Evolutionary conservation across 2,113 vertebrate genomes (phyloP), one percentile per base, ranked within the genome.

Genomic region (Vulpes ferrilata): DNA sequence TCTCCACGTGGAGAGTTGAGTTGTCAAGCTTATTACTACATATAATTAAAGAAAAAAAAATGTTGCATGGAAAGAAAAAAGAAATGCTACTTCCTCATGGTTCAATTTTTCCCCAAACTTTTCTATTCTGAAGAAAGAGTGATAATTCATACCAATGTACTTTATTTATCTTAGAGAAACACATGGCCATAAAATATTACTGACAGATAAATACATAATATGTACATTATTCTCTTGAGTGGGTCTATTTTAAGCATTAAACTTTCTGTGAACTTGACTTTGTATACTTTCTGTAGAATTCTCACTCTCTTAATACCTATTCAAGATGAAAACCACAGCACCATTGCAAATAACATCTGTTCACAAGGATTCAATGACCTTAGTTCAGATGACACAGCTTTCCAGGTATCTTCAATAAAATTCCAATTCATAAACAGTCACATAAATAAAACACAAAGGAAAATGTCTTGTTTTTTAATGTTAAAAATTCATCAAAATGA

Each of bases 211-310:
- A 88, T 38, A 76, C 11, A 22, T 55, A 62, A 4, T 67, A 55
- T 89, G 38, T 88, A 27, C 88, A 64, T 95, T 95, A 86, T 32
- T 91, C 32, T 79, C 83, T 85, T 17, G 59, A 93, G 38, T 88
- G 22, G 11, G 53, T 79, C 79, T 97, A 23, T 64, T 89, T 78
- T 55, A 91, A 90, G 7, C 65, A 79, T 93, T 95, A 91, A 95
- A 76, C 60, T 96, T 95, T 82, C 7, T 71, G 48, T 90, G 81
- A 93, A 90, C 62, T 93, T 79, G 60, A 83, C 59, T 98, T 88
- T 91, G 20, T 87, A 51, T 0, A 80, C 30, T 85, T 79, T 96
- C 20, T 73, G 8, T 73, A 35, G 74, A 83, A 53, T 89, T 90
- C 7, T 60, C 3, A 82, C 32, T 78, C 43, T 55, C 1, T 19